phyloP scores from a whole-genome alignment of 2,113 vertebrate genomes.

The Theristicus caerulescens region DNA sequence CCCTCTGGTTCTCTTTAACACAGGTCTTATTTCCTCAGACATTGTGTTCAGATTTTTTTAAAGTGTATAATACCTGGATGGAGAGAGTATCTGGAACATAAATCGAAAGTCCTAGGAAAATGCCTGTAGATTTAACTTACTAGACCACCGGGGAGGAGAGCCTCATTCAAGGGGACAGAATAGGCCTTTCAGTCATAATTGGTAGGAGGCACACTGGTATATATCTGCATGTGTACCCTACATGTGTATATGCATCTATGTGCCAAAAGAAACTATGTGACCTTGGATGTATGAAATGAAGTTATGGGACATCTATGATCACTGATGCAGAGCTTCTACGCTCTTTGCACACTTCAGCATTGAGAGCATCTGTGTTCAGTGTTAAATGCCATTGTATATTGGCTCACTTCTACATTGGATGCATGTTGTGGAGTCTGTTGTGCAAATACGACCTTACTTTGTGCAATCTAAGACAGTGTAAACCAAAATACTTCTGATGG shows the following conservation, averaged over 20 bases:
- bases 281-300: background rate
- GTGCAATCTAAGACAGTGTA: background rate
- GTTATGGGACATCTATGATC: background rate
- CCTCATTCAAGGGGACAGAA: background rate
- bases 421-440: background rate
- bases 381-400: background rate
- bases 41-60: background rate
- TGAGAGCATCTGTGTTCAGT: background rate
- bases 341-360: background rate
- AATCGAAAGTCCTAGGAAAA: background rate
- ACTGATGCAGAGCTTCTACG: background rate
- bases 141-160: background rate
- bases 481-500: background rate
- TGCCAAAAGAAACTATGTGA: background rate
- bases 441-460: background rate
- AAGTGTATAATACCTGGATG: background rate
- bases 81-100: background rate
- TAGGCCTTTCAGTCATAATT: background rate
- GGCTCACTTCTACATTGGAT: background rate
- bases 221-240: background rate
- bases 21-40: background rate
- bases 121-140: background rate
- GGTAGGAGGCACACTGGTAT: background rate
- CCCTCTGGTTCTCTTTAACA: background rate
- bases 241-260: background rate